Percentiles rank a stretch among this genome's conserved stretches.
Evolutionary conservation across 2,797 vertebrate species (phyloP).

Genomic region (Gymnopithys bicolor): DNA sequence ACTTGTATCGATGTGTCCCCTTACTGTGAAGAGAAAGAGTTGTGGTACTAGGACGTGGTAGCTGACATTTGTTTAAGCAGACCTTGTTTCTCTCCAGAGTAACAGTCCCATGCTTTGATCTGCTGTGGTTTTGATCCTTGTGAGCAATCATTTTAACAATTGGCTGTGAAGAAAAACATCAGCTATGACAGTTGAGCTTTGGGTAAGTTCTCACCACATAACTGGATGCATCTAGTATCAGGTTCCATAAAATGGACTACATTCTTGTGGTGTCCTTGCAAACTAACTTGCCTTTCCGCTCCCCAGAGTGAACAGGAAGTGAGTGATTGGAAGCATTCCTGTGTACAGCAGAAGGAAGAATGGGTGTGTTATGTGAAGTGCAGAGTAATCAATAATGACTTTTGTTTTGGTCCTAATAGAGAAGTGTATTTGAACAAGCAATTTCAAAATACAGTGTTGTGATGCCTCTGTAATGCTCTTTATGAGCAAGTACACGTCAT

Average conservation of each 20-base stretch:
- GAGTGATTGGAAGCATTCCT: neutral
- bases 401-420: neutral
- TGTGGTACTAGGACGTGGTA: neutral
- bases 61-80: neutral
- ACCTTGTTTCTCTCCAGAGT: neutral
- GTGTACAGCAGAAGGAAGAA: rapidly evolving
- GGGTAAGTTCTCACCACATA: neutral
- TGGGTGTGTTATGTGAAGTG: rapidly evolving
- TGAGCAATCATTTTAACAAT: neutral
- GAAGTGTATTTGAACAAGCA: neutral
- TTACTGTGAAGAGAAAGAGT: neutral
- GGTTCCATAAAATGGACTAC: neutral
- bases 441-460: neutral
- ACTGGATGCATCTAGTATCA: neutral
- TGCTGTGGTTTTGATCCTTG: neutral
- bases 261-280: neutral
- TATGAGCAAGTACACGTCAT: neutral
- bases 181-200: rapidly evolving
- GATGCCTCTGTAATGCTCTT: neutral
- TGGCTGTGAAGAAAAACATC: neutral
- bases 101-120: neutral
- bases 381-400: neutral
- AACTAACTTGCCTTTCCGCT: neutral
- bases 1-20: rapidly evolving
- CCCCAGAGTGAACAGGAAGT: rapidly evolving